These are phyloP conservation scores for Popillia japonica DNA, from an alignment of 1,140 invertebrate genomes.

Conservation along the genomic window DNA sequence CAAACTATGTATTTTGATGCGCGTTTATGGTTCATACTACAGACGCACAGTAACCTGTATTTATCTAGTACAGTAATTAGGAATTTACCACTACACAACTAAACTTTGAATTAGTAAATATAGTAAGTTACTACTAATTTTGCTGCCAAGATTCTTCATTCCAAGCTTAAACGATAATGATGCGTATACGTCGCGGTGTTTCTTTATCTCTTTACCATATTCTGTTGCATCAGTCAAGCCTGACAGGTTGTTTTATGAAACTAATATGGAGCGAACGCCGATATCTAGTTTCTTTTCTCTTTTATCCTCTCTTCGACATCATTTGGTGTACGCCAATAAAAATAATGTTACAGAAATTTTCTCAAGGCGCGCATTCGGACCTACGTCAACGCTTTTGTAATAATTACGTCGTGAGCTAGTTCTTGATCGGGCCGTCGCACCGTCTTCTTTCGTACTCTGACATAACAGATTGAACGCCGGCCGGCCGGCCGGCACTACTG, in stretches of 20 bases:
- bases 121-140: neutral
- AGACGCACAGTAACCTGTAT: too few relatives aligned
- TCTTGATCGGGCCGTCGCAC: too few relatives aligned
- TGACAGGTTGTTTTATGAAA: neutral
- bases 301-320: neutral
- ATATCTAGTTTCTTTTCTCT: neutral
- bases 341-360: constrained; percentile 12
- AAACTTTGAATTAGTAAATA: neutral
- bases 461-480: neutral
- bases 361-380: neutral
- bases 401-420: neutral
- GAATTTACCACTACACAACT: too few relatives aligned
- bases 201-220: neutral
- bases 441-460: neutral
- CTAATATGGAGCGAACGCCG: neutral
- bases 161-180: neutral
- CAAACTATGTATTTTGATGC: too few relatives aligned
- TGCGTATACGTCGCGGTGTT: neutral
- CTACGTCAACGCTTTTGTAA: constrained; percentile 4
- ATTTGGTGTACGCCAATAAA: neutral
- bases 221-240: neutral
- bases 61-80: too few relatives aligned
- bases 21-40: too few relatives aligned
- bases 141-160: neutral
- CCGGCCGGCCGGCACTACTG: neutral